Evolutionary conservation across 2,888 invertebrate species (phyloP), one percentile per base, ranked within the genome.

Genomic region (Boloria selene): DNA sequence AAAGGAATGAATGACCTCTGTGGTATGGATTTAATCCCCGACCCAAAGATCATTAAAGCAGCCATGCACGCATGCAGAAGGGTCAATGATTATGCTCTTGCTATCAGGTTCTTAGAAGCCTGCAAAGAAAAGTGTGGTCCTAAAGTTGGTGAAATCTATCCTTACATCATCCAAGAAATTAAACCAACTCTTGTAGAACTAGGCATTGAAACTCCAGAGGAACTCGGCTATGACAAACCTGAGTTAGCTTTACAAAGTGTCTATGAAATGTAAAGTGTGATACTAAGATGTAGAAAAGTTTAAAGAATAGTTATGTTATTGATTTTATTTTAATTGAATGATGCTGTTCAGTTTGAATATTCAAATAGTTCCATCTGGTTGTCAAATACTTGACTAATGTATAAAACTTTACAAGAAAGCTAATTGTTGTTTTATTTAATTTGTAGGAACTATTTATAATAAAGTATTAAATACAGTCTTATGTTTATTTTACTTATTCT

Each of bases 161-260:
- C 97, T 0, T 98, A 97, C 85, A 93, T 98, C 72, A 87, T 98
- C 68, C 96, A 97, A 87, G 97, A 99, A 93, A 96, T 99, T 76
- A 94, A 94, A 79, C 99, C 99, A 44, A 98, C 98, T 3, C 93
- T 99, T 67, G 94, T 95, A 51, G 98, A 99, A 90, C 93, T 99
- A 67, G 99, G 99, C 55, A 95, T 99, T 75, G 95, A 95, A 64
- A 98, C 99, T 42, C 97, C 97, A 0, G 99, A 99, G 86, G 98
- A 99, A 83, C 93, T 99, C 79, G 99, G 99, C 70, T 99, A 97
- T 80, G 98, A 99, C 89, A 96, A 98, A 90, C 99, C 99, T 66
- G 99, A 99, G 91, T 92, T 99, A 85, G 97, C 97, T 70, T 93
- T 98, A 73, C 89, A 95, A 78, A 94, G 93, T 78, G 95, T 96